Evolutionary conservation across 2,113 vertebrate genomes (phyloP).

Genomic region (Perca flavescens): DNA sequence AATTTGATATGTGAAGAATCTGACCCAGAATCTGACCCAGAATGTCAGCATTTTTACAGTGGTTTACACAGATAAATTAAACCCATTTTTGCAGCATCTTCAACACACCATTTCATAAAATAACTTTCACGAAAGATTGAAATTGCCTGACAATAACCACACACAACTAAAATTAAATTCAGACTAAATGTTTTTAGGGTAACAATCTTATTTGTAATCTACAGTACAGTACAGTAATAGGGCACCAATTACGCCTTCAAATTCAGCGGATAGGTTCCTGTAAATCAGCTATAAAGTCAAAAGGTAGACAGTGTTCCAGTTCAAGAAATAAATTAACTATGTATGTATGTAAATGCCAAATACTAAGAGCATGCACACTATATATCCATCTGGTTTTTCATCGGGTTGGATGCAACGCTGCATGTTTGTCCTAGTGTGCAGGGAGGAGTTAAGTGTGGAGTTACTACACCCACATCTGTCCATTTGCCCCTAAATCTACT

Average conservation of each 20-base stretch:
- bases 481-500: not conserved
- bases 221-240: not conserved
- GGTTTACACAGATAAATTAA: not conserved
- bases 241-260: not conserved
- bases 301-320: not conserved
- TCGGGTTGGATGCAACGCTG: not conserved
- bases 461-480: constrained; percentile 1
- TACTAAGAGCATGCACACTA: not conserved
- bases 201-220: not conserved
- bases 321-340: not conserved
- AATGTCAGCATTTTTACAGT: not conserved
- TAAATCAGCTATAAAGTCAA: not conserved
- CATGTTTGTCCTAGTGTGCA: not conserved
- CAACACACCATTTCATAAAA: not conserved
- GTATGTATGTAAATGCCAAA: not conserved
- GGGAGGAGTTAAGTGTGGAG: not conserved
- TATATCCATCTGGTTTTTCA: not conserved
- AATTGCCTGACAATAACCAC: not conserved
- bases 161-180: not conserved
- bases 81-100: not conserved
- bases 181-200: not conserved
- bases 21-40: constrained; percentile 2
- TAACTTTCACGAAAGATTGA: not conserved
- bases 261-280: not conserved
- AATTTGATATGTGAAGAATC: not conserved